These are phyloP conservation scores for Pterocles burchelli DNA, from an alignment of 2,113 vertebrate genomes.

Conservation along the genomic window DNA sequence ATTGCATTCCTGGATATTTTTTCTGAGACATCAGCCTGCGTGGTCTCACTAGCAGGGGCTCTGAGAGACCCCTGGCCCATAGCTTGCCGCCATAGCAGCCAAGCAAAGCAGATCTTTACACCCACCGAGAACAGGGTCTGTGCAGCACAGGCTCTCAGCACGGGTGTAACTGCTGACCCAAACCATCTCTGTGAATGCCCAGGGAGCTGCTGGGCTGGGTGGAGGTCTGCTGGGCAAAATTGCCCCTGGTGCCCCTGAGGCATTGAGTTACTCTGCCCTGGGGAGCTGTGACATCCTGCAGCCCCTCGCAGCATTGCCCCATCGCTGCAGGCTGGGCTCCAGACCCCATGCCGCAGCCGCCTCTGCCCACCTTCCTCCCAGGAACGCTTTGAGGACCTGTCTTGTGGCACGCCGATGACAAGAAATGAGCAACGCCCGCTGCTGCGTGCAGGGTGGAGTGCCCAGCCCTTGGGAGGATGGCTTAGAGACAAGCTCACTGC, in stretches of 20 bases:
- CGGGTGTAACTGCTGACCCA: not conserved
- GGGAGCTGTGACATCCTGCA: not conserved
- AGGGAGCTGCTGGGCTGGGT: not conserved
- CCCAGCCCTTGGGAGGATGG: not conserved
- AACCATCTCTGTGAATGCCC: not conserved
- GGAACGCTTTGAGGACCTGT: not conserved
- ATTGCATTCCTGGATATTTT: not conserved
- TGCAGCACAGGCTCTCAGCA: not conserved
- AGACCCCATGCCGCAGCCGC: rapidly evolving
- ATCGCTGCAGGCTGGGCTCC: not conserved
- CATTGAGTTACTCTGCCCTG: not conserved
- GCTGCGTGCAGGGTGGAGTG: not conserved
- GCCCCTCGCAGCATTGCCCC: not conserved
- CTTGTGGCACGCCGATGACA: not conserved
- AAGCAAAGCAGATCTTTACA: not conserved
- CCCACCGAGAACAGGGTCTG: not conserved
- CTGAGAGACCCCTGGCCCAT: not conserved
- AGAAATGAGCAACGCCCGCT: not conserved
- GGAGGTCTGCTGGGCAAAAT: no score
- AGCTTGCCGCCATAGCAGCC: not conserved
- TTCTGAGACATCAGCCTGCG: not conserved
- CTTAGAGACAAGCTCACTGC: not conserved
- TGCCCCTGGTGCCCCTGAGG: no score
- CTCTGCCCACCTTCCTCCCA: not conserved
- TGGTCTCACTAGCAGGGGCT: not conserved